These are phyloP conservation scores for Caiman crocodilus DNA, from an alignment of 2,797 vertebrate species.

Conservation along the genomic window DNA sequence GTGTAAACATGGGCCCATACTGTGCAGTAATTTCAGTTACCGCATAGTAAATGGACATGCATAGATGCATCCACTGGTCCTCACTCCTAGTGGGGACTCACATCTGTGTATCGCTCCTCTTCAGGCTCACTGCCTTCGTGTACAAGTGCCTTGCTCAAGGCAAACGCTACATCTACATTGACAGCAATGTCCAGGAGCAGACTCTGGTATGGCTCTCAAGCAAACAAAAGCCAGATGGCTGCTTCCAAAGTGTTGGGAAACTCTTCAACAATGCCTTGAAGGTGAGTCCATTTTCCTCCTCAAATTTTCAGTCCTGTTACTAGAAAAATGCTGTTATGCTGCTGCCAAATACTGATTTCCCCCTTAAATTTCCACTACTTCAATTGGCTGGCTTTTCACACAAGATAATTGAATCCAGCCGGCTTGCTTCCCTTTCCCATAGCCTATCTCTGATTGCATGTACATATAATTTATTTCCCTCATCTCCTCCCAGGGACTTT, in stretches of 20 bases:
- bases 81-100: neutral
- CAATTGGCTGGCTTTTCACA: neutral
- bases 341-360: neutral
- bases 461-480: neutral
- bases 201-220: constrained; percentile 83
- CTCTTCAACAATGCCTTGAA: constrained; percentile 89
- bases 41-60: too few species aligned
- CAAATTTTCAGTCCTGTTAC: neutral
- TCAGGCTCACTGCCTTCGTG: constrained; percentile 89
- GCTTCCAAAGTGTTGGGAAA: constrained; percentile 84
- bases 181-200: constrained; percentile 76
- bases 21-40: too few species aligned
- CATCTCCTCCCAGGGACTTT: neutral
- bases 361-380: neutral
- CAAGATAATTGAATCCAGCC: neutral
- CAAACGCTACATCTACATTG: constrained; percentile 80
- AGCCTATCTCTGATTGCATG: neutral
- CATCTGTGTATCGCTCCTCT: neutral
- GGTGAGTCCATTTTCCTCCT: constrained; percentile 57
- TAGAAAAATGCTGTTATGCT: neutral
- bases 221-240: constrained; percentile 82
- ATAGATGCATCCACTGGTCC: too few species aligned
- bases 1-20: too few species aligned
- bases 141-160: constrained; percentile 87
- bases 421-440: neutral